Percentiles rank a stretch among this genome's conserved stretches.
Conservation (phyloP, 2,888 invertebrate genomes). For the Callyntrura guangdongensis region DNA sequence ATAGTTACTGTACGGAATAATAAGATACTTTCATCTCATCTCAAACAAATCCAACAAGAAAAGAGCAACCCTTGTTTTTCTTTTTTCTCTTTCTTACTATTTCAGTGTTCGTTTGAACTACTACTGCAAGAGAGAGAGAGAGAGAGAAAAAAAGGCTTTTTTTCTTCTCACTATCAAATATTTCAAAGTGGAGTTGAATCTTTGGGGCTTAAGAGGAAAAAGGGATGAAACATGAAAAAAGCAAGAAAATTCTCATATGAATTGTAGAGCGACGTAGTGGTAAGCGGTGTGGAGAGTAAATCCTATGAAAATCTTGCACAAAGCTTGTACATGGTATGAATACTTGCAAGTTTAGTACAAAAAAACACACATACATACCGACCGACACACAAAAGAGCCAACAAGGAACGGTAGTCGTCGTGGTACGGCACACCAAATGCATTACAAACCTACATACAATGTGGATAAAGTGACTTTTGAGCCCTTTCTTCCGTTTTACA, state of each 20-base stretch:
- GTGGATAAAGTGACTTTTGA: slow-evolving; percentile 74
- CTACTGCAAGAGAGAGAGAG: slow-evolving; percentile 38
- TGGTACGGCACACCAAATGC: slow-evolving; percentile 36
- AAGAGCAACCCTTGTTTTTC: slow-evolving; percentile 51
- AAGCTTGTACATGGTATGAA: slow-evolving; percentile 76
- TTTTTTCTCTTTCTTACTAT: not conserved
- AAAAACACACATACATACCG: not conserved
- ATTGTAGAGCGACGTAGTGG: slow-evolving; percentile 59
- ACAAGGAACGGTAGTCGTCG: not conserved
- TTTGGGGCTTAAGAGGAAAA: slow-evolving; percentile 70
- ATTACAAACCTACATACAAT: slow-evolving; percentile 72
- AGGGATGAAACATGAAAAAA: slow-evolving; percentile 73
- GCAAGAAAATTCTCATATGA: slow-evolving; percentile 71
- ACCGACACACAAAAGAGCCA: slow-evolving; percentile 12
- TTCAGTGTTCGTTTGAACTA: not conserved
- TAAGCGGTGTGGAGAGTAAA: slow-evolving; percentile 64
- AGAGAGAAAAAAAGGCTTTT: slow-evolving; percentile 38
- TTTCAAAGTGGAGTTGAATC: slow-evolving; percentile 73
- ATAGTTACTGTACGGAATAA: slow-evolving; percentile 48
- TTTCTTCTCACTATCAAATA: slow-evolving; percentile 58
- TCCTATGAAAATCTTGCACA: slow-evolving; percentile 75
- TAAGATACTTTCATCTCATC: slow-evolving; percentile 54
- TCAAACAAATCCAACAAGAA: slow-evolving; percentile 33
- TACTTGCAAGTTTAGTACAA: slow-evolving; percentile 64
- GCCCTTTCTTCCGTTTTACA: slow-evolving; percentile 73